Evolutionary conservation across 2,113 vertebrate species (phyloP).

Genomic region (Montifringilla adamsi): DNA sequence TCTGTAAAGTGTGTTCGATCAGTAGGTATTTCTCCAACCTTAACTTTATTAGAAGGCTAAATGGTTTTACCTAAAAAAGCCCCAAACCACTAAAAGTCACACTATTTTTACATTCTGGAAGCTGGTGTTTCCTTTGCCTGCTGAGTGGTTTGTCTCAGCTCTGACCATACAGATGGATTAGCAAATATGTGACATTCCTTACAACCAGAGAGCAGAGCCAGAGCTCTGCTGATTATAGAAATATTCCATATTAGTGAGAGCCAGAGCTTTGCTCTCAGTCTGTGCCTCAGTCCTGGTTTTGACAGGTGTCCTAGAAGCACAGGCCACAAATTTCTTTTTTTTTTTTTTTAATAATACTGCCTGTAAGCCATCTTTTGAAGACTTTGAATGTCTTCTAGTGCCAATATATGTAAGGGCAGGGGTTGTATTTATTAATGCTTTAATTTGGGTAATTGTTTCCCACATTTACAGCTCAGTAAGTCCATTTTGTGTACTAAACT

Average conservation of each 20-base stretch:
- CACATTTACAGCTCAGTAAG: neutral
- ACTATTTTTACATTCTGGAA: neutral
- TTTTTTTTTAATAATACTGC: neutral
- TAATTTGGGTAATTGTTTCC: neutral
- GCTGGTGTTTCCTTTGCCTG: neutral
- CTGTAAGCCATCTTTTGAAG: neutral
- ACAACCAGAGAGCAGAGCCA: neutral
- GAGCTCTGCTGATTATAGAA: neutral
- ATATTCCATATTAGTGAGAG: neutral
- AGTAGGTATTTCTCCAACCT: neutral
- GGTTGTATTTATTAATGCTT: neutral
- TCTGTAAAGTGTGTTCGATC: neutral
- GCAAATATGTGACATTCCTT: neutral
- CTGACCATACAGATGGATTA: neutral
- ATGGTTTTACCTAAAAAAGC: neutral
- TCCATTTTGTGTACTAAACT: neutral
- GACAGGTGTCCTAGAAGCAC: neutral
- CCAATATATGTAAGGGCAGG: neutral
- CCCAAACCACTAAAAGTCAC: neutral
- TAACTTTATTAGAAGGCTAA: neutral
- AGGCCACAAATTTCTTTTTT: neutral
- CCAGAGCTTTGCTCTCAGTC: neutral
- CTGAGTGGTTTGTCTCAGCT: neutral
- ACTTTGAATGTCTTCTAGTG: neutral
- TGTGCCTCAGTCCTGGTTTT: rapidly evolving